Base-by-base conservation (phyloP, 2,797 vertebrate genomes). In the Scolopax rusticola region DNA sequence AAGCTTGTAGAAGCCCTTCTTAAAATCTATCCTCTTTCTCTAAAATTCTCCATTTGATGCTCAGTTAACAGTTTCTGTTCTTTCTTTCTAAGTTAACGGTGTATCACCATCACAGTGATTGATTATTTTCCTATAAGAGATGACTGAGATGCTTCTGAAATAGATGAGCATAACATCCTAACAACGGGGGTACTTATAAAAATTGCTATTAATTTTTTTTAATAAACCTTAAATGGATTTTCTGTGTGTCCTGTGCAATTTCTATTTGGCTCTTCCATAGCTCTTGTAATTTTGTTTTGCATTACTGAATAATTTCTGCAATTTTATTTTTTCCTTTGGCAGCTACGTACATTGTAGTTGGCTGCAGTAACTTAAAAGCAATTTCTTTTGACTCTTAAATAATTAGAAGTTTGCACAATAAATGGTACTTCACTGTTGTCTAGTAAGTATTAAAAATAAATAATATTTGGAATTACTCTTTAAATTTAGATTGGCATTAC, bases 401-500 rank as follows among this genome's bases (percentile, higher is more conserved):
- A 36, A 33, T 86, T 70, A 81, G 61, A 71, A 73, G 19, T 6
- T 80, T 2, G 1, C 30, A 23, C 12, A 60, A 4, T 57, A 78
- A 73, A 8, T 65, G 11, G 7, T 64, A 48, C 15, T 77, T 5
- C 75, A 40, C 28, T 78, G 5, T 32, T 87, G 32, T 79, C 21
- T 61, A 48, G 11, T 80, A 91, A 65, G 5, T 50, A n/a, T 69
- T 78, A 48, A 79, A 93, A 67, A 8, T 57, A 70, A 96, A 60
- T 96, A 8, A 27, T 40, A 17, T 74, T 92, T 97, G 59, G 57
- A 91, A 92, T 96, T 81, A 32, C 25, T 82, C 73, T 95, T 94
- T 92, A 69, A 69, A 54, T 94, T 96, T 93, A 99, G 99, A 96
- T 99, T 84, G 99, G 99, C 33, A 94, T 99, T 97, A 98, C 95